phyloP scores from a whole-genome alignment of 2,888 invertebrate genomes.

The Microplitis deprimator region DNA sequence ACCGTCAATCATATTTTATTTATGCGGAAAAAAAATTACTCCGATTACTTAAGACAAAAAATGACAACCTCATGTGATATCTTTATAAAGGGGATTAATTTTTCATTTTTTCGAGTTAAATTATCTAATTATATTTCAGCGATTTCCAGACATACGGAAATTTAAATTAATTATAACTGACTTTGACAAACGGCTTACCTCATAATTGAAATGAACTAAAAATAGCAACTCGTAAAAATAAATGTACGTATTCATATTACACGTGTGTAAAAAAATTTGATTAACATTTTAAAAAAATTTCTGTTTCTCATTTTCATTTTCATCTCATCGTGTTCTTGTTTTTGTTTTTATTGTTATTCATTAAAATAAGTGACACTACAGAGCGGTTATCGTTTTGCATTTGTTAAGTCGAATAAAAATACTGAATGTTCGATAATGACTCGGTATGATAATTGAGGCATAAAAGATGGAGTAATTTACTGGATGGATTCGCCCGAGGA shows the following conservation, averaged over 20 bases:
- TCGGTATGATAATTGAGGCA: conserved; percentile 64
- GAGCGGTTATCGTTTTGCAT: conserved; percentile 29
- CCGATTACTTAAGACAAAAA: not conserved
- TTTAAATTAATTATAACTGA: not conserved
- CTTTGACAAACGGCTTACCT: not conserved
- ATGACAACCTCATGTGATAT: no score
- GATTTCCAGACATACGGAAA: not conserved
- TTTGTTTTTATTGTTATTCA: not conserved
- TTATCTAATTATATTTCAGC: not conserved
- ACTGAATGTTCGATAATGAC: conserved; percentile 56
- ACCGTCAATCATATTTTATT: not conserved
- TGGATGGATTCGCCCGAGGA: conserved; percentile 44
- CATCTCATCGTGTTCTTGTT: not conserved
- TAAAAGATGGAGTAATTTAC: conserved; percentile 62
- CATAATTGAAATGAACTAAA: not conserved
- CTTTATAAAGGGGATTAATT: no score
- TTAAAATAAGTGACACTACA: conserved; percentile 24
- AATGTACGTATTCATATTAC: not conserved
- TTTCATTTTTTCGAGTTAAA: not conserved
- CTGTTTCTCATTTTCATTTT: not conserved
- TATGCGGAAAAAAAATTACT: not conserved
- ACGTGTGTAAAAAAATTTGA: not conserved
- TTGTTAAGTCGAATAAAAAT: conserved; percentile 33
- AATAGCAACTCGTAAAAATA: not conserved
- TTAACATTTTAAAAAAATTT: not conserved